Evolutionary conservation across 2,888 invertebrate species (phyloP), one percentile per base, ranked within the genome.

Genomic region (Podabrus alpinus): DNA sequence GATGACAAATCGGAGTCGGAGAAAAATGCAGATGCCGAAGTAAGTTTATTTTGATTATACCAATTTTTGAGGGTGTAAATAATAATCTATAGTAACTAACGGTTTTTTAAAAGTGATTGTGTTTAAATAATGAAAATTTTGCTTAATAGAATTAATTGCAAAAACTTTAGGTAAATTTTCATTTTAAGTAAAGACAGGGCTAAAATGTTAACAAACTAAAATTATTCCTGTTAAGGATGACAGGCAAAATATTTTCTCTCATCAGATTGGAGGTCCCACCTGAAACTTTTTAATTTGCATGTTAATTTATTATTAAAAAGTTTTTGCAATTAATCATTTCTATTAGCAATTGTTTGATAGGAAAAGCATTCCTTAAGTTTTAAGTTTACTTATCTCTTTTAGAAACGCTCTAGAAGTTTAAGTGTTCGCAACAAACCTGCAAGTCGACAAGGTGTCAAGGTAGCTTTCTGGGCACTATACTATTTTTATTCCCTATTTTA

Each of bases 21-120:
- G 83, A 93, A 93, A 79, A 91, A 89, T 80, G 90, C 92, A 15
- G 95, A 95, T 85, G 94, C 94, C 13, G 95, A 95, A 93, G 95
- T 95, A 90, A 89, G 85, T 84, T 75, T 69, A 66, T 77, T 45
- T 68, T n/a, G 4, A n/a, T n/a, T 9, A 45, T 45, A 45, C 2
- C n/a, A 45, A 45, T 45, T n/a, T 45, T 13, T n/a, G 29, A n/a
- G 29, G 13, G 29, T 29, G 29, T 29, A 29, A 29, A 29, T 29
- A 45, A 45, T 45, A 45, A 45, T 45, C 7, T 45, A 45, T 45
- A 45, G 45, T 10, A 45, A 45, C 45, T 45, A 45, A 45, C 13
- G 45, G 45, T 45, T 45, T 45, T n/a, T 5, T 45, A 45, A 45
- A 45, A 5, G n/a, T 45, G 13, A n/a, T 45, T 45, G 45, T n/a